A percentile compares a stretch with the other conserved stretches of the same genome.
Evolutionary conservation across 2,797 vertebrate genomes (phyloP).

Genomic region (Tenualosa ilisha): DNA sequence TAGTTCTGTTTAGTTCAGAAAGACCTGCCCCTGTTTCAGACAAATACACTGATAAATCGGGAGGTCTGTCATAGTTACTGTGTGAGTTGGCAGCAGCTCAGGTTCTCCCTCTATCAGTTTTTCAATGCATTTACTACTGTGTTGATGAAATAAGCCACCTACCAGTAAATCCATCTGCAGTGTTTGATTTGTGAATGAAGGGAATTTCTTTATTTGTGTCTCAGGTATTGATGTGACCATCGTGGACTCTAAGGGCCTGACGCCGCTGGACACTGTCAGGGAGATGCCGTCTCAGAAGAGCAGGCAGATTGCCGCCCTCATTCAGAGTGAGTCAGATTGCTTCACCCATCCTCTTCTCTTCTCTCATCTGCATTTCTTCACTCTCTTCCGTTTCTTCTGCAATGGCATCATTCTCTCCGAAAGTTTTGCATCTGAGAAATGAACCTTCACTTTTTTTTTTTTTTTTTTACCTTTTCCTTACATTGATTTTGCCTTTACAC

Average conservation of each 20-base stretch:
- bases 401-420: not conserved
- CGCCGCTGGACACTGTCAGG: constrained; percentile 90
- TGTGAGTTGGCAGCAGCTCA: not conserved
- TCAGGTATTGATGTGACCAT: constrained; percentile 92
- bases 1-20: no score
- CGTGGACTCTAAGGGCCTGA: constrained; percentile 85
- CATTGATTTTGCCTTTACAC: not conserved
- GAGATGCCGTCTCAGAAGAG: constrained; percentile 97
- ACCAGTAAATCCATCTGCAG: no score
- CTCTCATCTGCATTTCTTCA: not conserved
- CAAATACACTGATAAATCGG: no score
- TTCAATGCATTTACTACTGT: no score
- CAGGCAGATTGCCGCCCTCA: constrained; percentile 87
- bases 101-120: not conserved
- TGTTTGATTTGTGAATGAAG: not conserved
- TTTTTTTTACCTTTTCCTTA: not conserved
- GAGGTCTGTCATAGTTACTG: no score
- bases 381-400: not conserved
- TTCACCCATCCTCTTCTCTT: not conserved
- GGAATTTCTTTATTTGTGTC: constrained; percentile 25
- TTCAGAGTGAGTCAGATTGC: constrained; percentile 76
- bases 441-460: no score
- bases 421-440: no score
- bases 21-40: no score
- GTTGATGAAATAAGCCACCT: no score